These are phyloP conservation scores for Acholoe squamosa DNA, from an alignment of 2,888 invertebrate species.

Conservation along the genomic window DNA sequence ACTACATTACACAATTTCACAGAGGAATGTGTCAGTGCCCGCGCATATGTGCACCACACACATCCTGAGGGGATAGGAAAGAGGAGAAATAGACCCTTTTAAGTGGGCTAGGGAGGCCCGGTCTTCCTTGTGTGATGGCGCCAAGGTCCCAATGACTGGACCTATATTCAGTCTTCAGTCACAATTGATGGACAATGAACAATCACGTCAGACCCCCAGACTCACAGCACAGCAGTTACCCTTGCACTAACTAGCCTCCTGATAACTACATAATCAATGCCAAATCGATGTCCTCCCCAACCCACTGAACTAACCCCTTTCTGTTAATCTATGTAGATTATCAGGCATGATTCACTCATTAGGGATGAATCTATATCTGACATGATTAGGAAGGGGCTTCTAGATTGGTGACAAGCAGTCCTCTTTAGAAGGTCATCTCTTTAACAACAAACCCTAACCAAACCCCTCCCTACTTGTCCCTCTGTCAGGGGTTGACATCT, in stretches of 20 bases:
- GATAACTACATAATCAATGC: no score
- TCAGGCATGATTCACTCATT: background rate
- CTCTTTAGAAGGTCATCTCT: background rate
- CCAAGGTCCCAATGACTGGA: background rate
- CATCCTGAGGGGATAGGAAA: no score
- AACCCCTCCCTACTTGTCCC: no score
- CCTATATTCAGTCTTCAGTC: background rate
- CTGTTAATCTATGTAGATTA: background rate
- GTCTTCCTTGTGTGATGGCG: background rate
- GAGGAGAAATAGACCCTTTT: no score
- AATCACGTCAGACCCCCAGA: background rate
- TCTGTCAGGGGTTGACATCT: no score
- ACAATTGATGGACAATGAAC: background rate
- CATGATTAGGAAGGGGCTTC: background rate
- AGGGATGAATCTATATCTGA: background rate
- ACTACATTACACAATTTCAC: no score
- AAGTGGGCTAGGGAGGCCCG: no score
- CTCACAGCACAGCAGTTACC: no score
- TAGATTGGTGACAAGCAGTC: background rate
- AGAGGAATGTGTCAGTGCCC: no score
- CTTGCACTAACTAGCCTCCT: background rate
- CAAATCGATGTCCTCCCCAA: background rate
- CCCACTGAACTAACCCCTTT: background rate
- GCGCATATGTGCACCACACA: no score
- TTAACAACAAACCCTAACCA: no score